Conservation (phyloP, 2,797 vertebrate species). For the Hipposideros larvatus region DNA sequence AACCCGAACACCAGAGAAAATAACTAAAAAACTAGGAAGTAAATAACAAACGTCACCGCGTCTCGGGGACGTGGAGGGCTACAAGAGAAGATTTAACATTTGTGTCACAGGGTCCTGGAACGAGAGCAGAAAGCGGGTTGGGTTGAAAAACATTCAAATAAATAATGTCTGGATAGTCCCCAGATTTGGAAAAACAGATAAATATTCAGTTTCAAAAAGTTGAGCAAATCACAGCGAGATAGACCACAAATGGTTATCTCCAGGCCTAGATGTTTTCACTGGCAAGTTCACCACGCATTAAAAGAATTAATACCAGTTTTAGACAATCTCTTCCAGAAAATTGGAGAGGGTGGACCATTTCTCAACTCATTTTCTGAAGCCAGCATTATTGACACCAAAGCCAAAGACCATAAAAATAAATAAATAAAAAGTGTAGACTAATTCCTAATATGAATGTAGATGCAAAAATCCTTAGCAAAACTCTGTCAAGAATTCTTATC, state of each 20-base stretch:
- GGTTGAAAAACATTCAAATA: neutral
- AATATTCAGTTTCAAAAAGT: neutral
- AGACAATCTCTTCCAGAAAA: neutral
- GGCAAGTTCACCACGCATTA: neutral
- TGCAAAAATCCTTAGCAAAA: neutral
- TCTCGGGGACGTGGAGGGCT: rapidly evolving
- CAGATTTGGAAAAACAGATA: neutral
- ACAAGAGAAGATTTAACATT: rapidly evolving
- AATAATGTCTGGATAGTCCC: neutral
- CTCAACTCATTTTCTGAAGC: neutral
- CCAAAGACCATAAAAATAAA: neutral
- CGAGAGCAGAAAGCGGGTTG: neutral
- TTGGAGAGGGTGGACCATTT: neutral
- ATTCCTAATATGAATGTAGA: neutral
- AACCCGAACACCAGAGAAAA: neutral
- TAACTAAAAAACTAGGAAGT: neutral
- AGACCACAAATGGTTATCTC: neutral
- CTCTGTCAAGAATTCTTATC: neutral
- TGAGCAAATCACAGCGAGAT: neutral
- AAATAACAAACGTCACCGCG: neutral
- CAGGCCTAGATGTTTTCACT: neutral
- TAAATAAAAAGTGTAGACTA: too few species aligned
- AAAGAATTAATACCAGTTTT: neutral
- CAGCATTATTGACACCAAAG: neutral
- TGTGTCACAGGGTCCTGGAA: neutral